Conservation (phyloP, 2,797 vertebrate species). For the Harpagifer antarcticus region DNA sequence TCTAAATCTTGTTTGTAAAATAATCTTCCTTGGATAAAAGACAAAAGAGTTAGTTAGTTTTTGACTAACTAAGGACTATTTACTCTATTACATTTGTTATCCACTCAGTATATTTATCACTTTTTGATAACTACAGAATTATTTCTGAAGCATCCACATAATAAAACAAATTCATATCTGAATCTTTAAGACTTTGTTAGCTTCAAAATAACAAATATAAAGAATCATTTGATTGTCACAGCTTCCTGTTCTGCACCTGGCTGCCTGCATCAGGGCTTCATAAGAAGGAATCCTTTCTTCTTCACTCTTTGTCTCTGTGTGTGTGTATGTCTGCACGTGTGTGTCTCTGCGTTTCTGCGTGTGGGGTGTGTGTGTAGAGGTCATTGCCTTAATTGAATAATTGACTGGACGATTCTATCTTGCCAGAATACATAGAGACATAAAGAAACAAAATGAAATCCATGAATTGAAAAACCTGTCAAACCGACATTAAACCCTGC, state of each 20-base stretch:
- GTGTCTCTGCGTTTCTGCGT: constrained; percentile 23
- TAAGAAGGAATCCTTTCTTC: constrained; percentile 71
- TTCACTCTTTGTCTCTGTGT: constrained; percentile 22
- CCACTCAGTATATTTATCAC: background rate
- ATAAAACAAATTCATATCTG: constrained; percentile 7
- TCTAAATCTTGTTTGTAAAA: background rate
- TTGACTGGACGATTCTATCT: constrained; percentile 55
- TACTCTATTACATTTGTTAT: background rate
- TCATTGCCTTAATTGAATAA: constrained; percentile 71
- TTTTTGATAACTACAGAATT: background rate
- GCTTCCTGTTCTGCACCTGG: constrained; percentile 66
- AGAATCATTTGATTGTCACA: constrained; percentile 54
- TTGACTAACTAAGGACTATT: no score
- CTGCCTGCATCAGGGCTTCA: constrained; percentile 44
- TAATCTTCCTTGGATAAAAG: no score
- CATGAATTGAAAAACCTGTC: constrained; percentile 56
- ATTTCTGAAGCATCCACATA: constrained; percentile 3
- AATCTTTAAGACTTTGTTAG: constrained; percentile 14
- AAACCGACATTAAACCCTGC: constrained; percentile 57
- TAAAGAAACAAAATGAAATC: constrained; percentile 44
- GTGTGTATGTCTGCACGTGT: constrained; percentile 15
- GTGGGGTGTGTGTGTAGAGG: constrained; percentile 55
- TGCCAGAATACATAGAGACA: constrained; percentile 45
- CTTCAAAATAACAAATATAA: constrained; percentile 42
- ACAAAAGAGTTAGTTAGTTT: no score